Conservation (phyloP, 2,113 vertebrate genomes). For the Ascaphus truei region DNA sequence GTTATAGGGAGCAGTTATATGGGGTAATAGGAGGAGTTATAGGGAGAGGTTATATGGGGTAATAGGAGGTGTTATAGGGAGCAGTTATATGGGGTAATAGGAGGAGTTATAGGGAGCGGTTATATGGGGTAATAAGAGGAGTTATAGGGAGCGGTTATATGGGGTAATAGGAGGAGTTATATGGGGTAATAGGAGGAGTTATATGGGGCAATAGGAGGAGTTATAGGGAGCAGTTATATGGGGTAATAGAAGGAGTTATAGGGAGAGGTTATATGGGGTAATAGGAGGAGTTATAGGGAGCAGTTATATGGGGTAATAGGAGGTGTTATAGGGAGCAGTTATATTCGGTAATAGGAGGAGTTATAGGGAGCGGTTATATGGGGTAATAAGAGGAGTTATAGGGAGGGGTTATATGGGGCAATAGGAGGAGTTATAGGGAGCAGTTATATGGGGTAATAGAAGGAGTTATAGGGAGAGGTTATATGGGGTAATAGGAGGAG, state of each 20-base stretch:
- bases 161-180: background rate
- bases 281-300: background rate
- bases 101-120: constrained; percentile 37
- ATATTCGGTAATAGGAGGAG: background rate
- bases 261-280: too few relatives aligned
- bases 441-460: constrained; percentile 11
- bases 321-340: constrained; percentile 37
- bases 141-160: accelerated
- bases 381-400: background rate
- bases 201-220: constrained; percentile 12
- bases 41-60: too few relatives aligned
- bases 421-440: constrained; percentile 36
- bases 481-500: too few relatives aligned
- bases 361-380: too few relatives aligned
- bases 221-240: constrained; percentile 35
- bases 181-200: too few relatives aligned
- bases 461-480: too few relatives aligned
- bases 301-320: background rate
- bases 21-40: background rate
- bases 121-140: background rate
- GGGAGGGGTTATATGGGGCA: background rate
- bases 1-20: constrained; percentile 34
- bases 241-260: background rate
- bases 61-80: background rate
- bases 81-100: background rate